phyloP scores from a whole-genome alignment of 2,113 vertebrate genomes.

The Halichoeres trimaculatus region DNA sequence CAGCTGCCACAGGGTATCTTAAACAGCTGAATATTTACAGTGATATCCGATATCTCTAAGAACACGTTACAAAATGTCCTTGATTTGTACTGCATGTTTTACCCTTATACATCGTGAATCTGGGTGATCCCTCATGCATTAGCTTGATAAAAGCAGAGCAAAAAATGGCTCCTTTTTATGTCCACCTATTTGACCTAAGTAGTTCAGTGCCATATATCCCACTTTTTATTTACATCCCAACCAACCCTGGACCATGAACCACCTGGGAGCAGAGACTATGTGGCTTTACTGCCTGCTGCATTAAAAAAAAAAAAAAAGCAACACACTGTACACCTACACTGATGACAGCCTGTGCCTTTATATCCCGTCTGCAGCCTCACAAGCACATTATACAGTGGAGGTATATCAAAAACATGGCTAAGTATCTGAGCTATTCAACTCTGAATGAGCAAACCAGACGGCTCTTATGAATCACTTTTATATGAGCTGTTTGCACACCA shows the following conservation, averaged over 20 bases:
- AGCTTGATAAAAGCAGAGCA: neutral
- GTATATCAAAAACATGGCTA: slow-evolving; percentile 17
- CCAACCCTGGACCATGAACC: neutral
- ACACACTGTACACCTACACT: neutral
- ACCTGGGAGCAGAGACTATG: neutral
- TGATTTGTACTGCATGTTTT: neutral
- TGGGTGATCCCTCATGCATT: neutral
- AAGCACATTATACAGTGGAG: neutral
- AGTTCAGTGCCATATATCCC: slow-evolving; percentile 12
- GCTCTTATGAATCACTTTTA: neutral
- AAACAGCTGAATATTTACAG: slow-evolving; percentile 10
- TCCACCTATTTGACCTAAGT: neutral
- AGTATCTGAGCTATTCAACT: neutral
- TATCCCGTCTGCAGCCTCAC: neutral
- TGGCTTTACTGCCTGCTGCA: slow-evolving; percentile 21
- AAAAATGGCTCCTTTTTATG: neutral
- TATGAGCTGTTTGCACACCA: neutral
- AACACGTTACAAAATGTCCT: neutral
- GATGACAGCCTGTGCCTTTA: slow-evolving; percentile 13
- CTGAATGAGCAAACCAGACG: slow-evolving; percentile 1
- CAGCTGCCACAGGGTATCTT: slow-evolving; percentile 21
- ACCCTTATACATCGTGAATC: neutral
- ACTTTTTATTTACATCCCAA: neutral
- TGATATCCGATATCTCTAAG: neutral
- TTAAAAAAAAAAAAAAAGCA: neutral